These are phyloP conservation scores for Capitella teleta DNA, from an alignment of 1,140 invertebrate species.

Conservation along the genomic window DNA sequence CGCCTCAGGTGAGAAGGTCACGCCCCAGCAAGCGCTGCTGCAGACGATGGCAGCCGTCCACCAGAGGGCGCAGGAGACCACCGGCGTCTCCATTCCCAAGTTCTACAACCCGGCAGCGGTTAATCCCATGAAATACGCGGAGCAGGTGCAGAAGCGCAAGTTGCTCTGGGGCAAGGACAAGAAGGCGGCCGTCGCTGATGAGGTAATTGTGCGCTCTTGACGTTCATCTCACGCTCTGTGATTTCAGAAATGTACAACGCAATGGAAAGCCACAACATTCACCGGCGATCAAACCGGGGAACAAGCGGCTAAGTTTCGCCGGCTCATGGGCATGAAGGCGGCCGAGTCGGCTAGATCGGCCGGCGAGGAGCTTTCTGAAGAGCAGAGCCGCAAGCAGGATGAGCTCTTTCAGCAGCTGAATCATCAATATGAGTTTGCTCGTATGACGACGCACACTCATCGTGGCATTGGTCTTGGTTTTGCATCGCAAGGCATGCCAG, in stretches of 20 bases:
- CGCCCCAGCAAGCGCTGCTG: constrained; percentile 34
- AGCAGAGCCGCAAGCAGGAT: constrained; percentile 57
- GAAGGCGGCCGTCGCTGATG: neutral
- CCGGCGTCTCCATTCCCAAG: constrained; percentile 44
- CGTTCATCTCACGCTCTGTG: neutral
- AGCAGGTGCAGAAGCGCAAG: constrained; percentile 80
- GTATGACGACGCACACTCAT: constrained; percentile 86
- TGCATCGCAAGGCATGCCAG: constrained; percentile 28
- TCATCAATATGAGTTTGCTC: constrained; percentile 84
- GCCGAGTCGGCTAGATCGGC: constrained; percentile 22
- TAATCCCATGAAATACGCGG: constrained; percentile 70
- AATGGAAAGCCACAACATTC: constrained; percentile 51
- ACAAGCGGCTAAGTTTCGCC: constrained; percentile 85
- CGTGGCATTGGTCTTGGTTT: constrained; percentile 81
- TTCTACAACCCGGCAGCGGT: constrained; percentile 73
- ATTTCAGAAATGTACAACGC: constrained; percentile 7
- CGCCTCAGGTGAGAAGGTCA: constrained; percentile 17
- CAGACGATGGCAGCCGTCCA: constrained; percentile 40
- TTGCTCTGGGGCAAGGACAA: constrained; percentile 56
- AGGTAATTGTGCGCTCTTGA: neutral
- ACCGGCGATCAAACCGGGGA: constrained; percentile 78
- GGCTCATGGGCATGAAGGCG: constrained; percentile 86
- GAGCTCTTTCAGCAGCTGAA: constrained; percentile 85
- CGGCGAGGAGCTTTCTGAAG: constrained; percentile 19
- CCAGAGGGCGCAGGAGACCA: constrained; percentile 37